Percentiles rank a stretch among this genome's conserved stretches.
These are phyloP conservation scores for Stomorhina lunata DNA, from an alignment of 2,888 invertebrate genomes.

Conservation along the genomic window DNA sequence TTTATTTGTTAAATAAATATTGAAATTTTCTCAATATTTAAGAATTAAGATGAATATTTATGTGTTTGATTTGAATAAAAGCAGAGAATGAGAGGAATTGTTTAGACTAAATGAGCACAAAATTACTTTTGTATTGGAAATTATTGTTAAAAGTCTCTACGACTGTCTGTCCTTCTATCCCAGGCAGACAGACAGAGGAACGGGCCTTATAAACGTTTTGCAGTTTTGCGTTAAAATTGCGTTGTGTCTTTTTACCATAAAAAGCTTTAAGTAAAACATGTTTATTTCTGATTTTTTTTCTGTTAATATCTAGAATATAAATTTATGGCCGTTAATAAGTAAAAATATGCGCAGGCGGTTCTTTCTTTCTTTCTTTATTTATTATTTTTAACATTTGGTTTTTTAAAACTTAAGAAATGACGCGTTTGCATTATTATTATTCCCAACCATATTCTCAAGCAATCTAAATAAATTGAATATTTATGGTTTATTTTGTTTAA, in stretches of 20 bases:
- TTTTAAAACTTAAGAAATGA: constrained; percentile 19
- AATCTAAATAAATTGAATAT: constrained; percentile 26
- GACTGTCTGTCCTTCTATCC: background rate
- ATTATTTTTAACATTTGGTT: background rate
- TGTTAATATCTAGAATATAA: constrained; percentile 42
- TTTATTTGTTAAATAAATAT: too few species aligned
- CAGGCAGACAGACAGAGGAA: background rate
- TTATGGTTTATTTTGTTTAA: constrained; percentile 20
- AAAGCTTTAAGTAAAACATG: constrained; percentile 55
- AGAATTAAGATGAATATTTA: too few species aligned
- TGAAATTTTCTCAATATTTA: too few species aligned
- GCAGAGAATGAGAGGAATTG: too few species aligned
- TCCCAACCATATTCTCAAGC: constrained; percentile 23
- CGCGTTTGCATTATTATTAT: constrained; percentile 38
- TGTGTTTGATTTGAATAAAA: too few species aligned
- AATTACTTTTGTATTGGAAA: background rate
- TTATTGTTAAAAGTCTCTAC: background rate
- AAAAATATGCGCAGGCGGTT: constrained; percentile 60
- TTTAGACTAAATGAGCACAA: too few species aligned
- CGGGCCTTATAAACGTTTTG: constrained; percentile 10
- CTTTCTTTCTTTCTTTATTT: constrained; percentile 28
- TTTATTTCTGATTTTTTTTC: too few species aligned
- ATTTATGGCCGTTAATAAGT: constrained; percentile 51
- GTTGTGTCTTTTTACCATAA: constrained; percentile 60
- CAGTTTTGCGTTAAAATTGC: constrained; percentile 43